Base-by-base conservation (phyloP, 2,797 vertebrate genomes). In the Masticophis lateralis region DNA sequence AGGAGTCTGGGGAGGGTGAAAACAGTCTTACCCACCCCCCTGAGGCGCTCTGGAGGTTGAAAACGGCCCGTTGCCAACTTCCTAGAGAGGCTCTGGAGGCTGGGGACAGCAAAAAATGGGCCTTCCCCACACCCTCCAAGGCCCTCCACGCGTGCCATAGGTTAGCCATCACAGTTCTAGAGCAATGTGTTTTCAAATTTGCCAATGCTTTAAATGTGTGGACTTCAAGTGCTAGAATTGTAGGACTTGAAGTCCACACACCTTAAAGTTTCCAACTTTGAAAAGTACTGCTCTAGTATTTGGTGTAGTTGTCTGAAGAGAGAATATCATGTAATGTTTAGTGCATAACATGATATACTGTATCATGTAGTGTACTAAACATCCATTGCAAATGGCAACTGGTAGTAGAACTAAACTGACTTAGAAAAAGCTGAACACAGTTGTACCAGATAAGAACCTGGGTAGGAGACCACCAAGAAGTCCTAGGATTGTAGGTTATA, bases 281-380 rank as follows among this genome's bases (percentile, higher is more conserved):
- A 79, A 43, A 79, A 79, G 32, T 37, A 79, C 37, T 43, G 32
- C 32, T 22, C 8, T 43, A 79, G 37, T 43, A 22, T 79, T 79
- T 79, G 37, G 37, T 79, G 20, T 43, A 43, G 3, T 79, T 79
- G 69, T 79, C 69, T 43, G 69, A 79, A 79, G 69, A 79, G 18
- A 22, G 8, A 69, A 7, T 4, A 12, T 91, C 94, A 92, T 92
- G 0, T 9, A 43, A 93, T 79, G 91, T 32, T 69, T 32, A 32
- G n/a, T 18, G 66, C 66, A 69, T 69, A 32, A 7, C n/a, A 69
- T 69, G n/a, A 69, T 32, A 32, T 69, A 32, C 6, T 69, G 12
- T 59, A 59, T 59, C 57, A 61, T 93, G 0, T 13, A 32, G 93
- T 83, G 91, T 61, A 20, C 69, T 90, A 89, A 93, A 74, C 93